Evolutionary conservation across 2,113 vertebrate genomes (phyloP).

Genomic region (Gallinago jamesoni): DNA sequence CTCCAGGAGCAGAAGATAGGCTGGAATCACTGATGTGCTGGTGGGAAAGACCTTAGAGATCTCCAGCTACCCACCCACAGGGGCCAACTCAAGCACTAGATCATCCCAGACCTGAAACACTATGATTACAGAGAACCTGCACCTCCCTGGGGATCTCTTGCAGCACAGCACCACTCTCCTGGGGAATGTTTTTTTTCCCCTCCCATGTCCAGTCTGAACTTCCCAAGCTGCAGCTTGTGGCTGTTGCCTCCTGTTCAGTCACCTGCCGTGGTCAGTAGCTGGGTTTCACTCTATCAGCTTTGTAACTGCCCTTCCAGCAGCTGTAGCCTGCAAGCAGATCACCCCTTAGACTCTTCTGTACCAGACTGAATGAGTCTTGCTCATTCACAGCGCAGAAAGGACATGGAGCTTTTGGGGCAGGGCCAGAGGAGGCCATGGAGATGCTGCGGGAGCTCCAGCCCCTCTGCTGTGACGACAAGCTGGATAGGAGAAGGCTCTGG

Average conservation of each 20-base stretch:
- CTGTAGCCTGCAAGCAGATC: not conserved
- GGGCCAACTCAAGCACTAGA: not conserved
- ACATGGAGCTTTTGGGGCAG: not conserved
- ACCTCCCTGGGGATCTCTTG: not conserved
- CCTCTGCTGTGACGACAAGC: not conserved
- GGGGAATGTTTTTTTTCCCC: not conserved
- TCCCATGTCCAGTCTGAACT: not conserved
- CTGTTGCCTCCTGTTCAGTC: not conserved
- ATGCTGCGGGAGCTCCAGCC: not conserved
- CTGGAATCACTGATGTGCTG: not conserved
- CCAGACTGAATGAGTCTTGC: accelerated
- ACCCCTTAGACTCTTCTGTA: not conserved
- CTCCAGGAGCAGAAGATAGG: not conserved
- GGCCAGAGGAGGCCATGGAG: not conserved
- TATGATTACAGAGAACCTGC: not conserved
- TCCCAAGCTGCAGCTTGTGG: not conserved
- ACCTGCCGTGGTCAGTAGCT: not conserved
- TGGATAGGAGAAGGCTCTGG: not conserved
- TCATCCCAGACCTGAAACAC: not conserved
- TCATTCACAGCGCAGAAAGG: not conserved
- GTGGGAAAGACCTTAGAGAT: not conserved
- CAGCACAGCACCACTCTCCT: not conserved
- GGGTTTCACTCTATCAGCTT: not conserved
- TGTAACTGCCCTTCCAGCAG: not conserved
- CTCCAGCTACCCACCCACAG: not conserved